Conservation (phyloP, 2,113 vertebrate genomes). For the Chionomys nivalis region DNA sequence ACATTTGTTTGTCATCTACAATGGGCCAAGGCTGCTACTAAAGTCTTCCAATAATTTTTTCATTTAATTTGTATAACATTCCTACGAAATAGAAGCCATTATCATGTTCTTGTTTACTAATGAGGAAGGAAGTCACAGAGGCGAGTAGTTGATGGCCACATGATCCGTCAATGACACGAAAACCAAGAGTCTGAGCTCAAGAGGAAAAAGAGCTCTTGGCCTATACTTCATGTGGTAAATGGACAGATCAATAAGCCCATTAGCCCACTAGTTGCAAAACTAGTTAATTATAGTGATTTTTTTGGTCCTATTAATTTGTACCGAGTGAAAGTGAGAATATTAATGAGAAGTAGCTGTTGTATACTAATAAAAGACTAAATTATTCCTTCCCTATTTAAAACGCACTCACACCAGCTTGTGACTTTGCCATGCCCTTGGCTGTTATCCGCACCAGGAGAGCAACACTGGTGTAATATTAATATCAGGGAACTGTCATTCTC, state of each 20-base stretch:
- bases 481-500: background rate
- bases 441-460: background rate
- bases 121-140: background rate
- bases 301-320: background rate
- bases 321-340: background rate
- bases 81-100: background rate
- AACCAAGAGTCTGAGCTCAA: background rate
- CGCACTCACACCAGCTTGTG: background rate
- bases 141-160: fast-evolving
- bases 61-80: background rate
- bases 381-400: background rate
- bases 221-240: background rate
- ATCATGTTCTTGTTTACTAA: fast-evolving
- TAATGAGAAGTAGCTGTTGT: background rate
- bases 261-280: background rate
- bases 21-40: background rate
- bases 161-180: fast-evolving
- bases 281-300: background rate
- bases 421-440: background rate
- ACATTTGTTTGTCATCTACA: background rate
- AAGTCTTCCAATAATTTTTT: fast-evolving
- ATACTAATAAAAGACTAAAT: background rate
- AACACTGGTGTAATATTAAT: too few species aligned
- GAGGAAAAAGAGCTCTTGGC: background rate
- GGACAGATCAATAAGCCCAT: background rate